Evolutionary conservation across 2,888 invertebrate species (phyloP).

Genomic region (Leptothorax acervorum): DNA sequence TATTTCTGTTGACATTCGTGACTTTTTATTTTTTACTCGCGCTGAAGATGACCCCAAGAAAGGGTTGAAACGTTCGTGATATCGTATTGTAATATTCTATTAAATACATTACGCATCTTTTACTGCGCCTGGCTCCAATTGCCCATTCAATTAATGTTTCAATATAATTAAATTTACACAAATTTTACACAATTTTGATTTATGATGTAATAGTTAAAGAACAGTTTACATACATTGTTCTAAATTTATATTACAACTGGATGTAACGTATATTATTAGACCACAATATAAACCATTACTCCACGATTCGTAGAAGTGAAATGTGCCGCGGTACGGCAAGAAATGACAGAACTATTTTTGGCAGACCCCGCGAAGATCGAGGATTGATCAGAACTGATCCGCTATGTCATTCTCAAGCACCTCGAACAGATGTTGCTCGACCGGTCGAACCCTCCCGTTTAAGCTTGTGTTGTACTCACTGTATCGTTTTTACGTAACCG

Average conservation of each 20-base stretch:
- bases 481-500: not conserved
- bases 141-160: no score
- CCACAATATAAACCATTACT: not conserved
- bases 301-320: not conserved
- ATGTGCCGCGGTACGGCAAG: not conserved
- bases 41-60: no score
- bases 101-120: no score
- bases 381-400: not conserved
- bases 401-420: not conserved
- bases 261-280: not conserved
- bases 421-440: constrained; percentile 3
- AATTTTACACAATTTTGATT: not conserved
- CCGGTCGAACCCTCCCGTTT: not conserved
- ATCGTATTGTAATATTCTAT: no score
- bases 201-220: not conserved
- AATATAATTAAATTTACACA: not conserved
- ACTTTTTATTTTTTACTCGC: no score
- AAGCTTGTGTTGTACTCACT: not conserved
- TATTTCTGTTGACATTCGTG: no score
- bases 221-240: not conserved
- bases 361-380: not conserved
- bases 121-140: no score
- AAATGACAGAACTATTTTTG: constrained; percentile 39
- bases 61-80: no score
- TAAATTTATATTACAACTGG: not conserved